Base-by-base conservation (phyloP, 2,797 vertebrate genomes). In the Myripristis jacobus region DNA sequence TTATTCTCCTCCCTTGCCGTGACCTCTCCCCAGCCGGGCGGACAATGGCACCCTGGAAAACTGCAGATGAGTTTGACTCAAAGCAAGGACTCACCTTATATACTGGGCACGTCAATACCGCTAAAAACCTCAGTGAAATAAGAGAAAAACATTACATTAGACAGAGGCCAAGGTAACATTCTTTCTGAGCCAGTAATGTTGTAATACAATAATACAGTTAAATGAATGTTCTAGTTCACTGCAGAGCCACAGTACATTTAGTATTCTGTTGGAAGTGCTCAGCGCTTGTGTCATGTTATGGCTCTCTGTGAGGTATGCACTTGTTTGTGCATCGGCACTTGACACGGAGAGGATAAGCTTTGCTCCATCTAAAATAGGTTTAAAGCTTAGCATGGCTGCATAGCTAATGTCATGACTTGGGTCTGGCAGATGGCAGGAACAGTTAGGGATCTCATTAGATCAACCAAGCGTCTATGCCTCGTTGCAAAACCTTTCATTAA, bases 371-470 rank as follows among this genome's bases (percentile, higher is more conserved):
- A 67, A 83, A 73, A 90, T 82, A 84, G 87, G 85, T 85, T 87
- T 86, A 81, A 76, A 89, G 84, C 88, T 86, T 86, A 89, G 89
- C 84, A 76, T 87, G 87, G 85, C 86, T 91, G 92, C 90, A 92
- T 93, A 85, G 92, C 91, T 94, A 93, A 94, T 94, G 94, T 91
- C 92, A 91, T 91, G 92, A 92, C 93, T 93, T 84, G 89, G 92
- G 88, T 91, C 91, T 92, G 92, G 94, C 94, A 95, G 94, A 95
- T 94, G 94, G 94, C 92, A 91, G 83, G 73, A 94, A 94, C 94
- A 94, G 94, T 95, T 93, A 94, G 94, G 89, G 92, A 94, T 93
- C 93, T 95, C 94, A 94, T 95, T 95, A 94, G 94, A 93, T 87
- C 93, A 93, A 90, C 92, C 92, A 90, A 94, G 92, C 93, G 81